Conservation (phyloP, 1,140 invertebrate genomes). For the Augochlora pura region DNA sequence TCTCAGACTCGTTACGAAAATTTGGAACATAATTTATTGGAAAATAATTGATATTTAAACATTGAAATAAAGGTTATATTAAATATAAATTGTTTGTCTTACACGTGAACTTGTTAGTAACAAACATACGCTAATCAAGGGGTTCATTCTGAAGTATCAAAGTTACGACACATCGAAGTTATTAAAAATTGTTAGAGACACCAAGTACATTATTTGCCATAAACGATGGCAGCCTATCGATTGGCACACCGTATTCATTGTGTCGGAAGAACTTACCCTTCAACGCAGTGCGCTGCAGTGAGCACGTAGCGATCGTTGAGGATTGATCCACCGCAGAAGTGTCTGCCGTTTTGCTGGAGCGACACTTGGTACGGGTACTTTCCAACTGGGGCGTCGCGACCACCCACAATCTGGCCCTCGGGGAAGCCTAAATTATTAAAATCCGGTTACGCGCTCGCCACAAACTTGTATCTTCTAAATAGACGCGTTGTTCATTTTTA, state of each 20-base stretch:
- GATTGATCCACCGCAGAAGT: constrained; percentile 82
- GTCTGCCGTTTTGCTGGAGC: constrained; percentile 70
- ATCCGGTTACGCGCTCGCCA: neutral
- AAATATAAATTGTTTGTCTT: no score
- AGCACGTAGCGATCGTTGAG: constrained; percentile 79
- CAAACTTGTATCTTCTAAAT: neutral
- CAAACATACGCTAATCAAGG: no score
- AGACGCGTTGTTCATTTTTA: neutral
- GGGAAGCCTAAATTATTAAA: neutral
- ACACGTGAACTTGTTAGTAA: no score
- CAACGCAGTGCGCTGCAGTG: constrained; percentile 82
- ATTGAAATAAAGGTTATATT: no score
- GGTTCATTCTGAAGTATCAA: no score
- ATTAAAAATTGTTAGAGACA: no score
- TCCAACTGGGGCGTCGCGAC: constrained; percentile 59
- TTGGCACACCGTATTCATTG: neutral
- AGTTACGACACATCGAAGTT: no score
- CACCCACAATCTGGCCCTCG: constrained; percentile 61
- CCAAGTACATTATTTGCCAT: no score
- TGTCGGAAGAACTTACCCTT: constrained; percentile 50
- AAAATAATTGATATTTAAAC: no score
- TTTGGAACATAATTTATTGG: no score
- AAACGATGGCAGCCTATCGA: no score
- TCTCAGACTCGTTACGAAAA: no score
- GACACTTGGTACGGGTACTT: constrained; percentile 80